Evolutionary conservation across 1,140 invertebrate species (phyloP), one percentile per base, ranked within the genome.

Genomic region (Rhyzopertha dominica): DNA sequence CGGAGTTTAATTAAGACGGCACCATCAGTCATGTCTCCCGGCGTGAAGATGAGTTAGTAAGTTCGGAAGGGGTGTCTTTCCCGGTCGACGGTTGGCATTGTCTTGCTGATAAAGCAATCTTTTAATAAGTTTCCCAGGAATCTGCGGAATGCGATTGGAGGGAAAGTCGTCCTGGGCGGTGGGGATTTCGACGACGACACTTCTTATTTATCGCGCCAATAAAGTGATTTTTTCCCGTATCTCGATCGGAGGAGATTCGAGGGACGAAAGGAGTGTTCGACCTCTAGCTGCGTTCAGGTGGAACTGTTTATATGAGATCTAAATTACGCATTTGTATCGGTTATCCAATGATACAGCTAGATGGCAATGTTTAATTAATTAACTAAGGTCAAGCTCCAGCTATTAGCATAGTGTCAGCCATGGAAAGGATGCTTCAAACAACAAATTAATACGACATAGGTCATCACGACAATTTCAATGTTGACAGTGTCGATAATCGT

Each of bases 61-160:
- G 18, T n/a, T 8, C 13, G 10, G 3, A 19, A 4, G 2, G 19
- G 25, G 5, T 10, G 35, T 3, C 3, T 37, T 20, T n/a, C n/a
- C n/a, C n/a, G n/a, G n/a, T n/a, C n/a, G n/a, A n/a, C n/a, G 44
- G 38, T 42, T 42, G 20, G 45, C 32, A 51, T 48, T 52, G 50
- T 52, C 41, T 47, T 35, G 42, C 39, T 51, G 49, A 51, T 51
- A 47, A 51, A 51, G 49, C 49, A 51, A 51, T 47, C 49, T 52
- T 52, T 48, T 52, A 52, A 52, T 52, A 52, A 52, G 40, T 52
- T 47, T 31, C 16, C 25, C 40, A 42, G 37, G 45, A 48, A 47
- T 39, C 39, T 26, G 12, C 20, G 39, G 44, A 48, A 51, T 51
- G 48, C 35, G 48, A 50, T 50, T 50, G 48, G 45, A 45, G 30